phyloP scores from a whole-genome alignment of 2,888 invertebrate species.

The Xestoiulus laeticollis region DNA sequence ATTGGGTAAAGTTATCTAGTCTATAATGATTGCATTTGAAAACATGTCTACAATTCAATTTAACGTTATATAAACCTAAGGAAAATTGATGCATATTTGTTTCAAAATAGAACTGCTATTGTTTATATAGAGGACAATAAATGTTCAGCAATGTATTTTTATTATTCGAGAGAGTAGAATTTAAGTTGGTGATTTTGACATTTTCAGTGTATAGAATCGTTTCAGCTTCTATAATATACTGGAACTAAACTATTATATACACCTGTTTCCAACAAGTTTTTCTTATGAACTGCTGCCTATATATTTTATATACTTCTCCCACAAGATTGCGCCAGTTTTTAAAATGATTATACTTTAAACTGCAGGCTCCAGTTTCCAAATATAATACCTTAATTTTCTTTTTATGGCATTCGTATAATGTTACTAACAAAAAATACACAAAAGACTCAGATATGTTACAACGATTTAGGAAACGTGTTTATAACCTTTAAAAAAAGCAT shows the following conservation, averaged over 20 bases:
- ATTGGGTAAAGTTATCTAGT: neutral
- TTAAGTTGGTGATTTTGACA: neutral
- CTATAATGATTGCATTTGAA: neutral
- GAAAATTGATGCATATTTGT: neutral
- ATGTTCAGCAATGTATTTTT: neutral
- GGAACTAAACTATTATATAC: neutral
- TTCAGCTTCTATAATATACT: neutral
- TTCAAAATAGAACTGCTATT: neutral
- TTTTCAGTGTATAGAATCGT: neutral
- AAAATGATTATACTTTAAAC: neutral
- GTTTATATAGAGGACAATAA: neutral
- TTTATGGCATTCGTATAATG: neutral
- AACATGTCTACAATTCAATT: neutral
- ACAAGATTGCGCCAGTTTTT: neutral
- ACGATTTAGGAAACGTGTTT: neutral
- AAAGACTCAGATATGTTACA: neutral
- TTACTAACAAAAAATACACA: neutral
- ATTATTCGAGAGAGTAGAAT: neutral
- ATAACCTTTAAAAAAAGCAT: neutral
- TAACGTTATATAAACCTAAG: neutral
- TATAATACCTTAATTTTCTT: neutral
- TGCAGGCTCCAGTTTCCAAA: neutral
- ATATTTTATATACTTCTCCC: neutral
- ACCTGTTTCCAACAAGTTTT: conserved; percentile 24
- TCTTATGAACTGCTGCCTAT: neutral